Conservation (phyloP, 2,888 invertebrate species). For the Monopis laevigella region DNA sequence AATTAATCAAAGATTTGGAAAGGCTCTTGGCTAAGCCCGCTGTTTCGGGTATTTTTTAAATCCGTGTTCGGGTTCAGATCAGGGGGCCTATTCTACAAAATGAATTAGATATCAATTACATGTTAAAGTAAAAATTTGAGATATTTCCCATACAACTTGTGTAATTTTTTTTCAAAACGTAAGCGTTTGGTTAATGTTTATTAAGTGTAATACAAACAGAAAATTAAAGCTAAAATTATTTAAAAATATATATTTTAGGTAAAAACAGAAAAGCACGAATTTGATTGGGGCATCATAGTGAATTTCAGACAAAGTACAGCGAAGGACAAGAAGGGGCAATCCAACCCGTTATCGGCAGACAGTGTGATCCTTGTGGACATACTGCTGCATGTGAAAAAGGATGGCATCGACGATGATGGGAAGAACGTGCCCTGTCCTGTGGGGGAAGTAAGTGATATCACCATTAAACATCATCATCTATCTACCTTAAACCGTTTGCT, state of each 20-base stretch:
- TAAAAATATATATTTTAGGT: slow-evolving; percentile 57
- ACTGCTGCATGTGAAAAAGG: slow-evolving; percentile 80
- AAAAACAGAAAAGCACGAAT: slow-evolving; percentile 84
- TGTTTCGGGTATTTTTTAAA: too few relatives aligned
- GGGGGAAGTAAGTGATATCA: slow-evolving; percentile 56
- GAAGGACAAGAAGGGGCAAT: slow-evolving; percentile 48
- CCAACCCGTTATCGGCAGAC: slow-evolving; percentile 65
- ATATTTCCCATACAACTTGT: too few relatives aligned
- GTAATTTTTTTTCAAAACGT: background rate
- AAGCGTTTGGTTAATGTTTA: background rate
- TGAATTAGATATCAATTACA: too few relatives aligned
- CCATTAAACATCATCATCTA: background rate
- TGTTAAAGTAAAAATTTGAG: too few relatives aligned
- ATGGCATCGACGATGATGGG: slow-evolving; percentile 61
- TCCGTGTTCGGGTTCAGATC: too few relatives aligned
- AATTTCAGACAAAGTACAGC: slow-evolving; percentile 83
- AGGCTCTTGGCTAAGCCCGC: too few relatives aligned
- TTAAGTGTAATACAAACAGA: background rate
- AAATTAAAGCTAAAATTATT: background rate
- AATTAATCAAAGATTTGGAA: too few relatives aligned
- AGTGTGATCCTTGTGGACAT: slow-evolving; percentile 83
- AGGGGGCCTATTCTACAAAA: too few relatives aligned
- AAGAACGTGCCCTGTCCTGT: slow-evolving; percentile 76
- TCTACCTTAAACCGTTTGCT: background rate
- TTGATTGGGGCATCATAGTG: slow-evolving; percentile 97